Percentiles rank a stretch among this genome's conserved stretches.
Conservation (phyloP, 2,797 vertebrate genomes). For the Rhyacichthys aspro region DNA sequence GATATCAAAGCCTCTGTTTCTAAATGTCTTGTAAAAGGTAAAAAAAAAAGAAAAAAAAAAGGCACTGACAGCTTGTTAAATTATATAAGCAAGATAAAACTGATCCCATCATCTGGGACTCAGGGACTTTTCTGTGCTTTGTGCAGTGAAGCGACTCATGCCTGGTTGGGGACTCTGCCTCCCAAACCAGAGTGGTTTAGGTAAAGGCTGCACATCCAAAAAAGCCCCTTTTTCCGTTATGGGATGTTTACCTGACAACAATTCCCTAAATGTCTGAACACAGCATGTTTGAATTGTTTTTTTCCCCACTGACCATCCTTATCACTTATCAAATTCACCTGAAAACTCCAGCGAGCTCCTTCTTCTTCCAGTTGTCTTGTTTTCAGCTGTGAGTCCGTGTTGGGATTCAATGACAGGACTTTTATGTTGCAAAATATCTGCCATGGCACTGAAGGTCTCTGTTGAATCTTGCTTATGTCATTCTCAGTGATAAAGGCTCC, state of each 20-base stretch:
- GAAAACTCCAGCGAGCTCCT: slow-evolving; percentile 35
- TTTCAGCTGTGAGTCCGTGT: slow-evolving; percentile 46
- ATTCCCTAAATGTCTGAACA: slow-evolving; percentile 31
- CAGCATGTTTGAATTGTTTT: slow-evolving; percentile 26
- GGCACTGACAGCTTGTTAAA: slow-evolving; percentile 10
- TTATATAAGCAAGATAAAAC: slow-evolving; percentile 12
- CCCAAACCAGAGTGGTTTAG: slow-evolving; percentile 2
- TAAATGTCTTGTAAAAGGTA: slow-evolving; percentile 6
- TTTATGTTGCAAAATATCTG: slow-evolving; percentile 27
- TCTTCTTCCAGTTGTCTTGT: slow-evolving; percentile 30
- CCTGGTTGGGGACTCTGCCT: slow-evolving; percentile 18
- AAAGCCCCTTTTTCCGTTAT: slow-evolving; percentile 23
- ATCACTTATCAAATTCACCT: slow-evolving; percentile 20
- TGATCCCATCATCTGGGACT: slow-evolving; percentile 1
- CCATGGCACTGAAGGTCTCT: slow-evolving; percentile 37
- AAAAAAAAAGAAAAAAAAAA: no score
- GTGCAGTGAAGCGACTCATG: slow-evolving; percentile 11
- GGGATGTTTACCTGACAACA: slow-evolving; percentile 43
- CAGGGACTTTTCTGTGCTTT: slow-evolving; percentile 9
- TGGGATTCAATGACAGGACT: slow-evolving; percentile 23
- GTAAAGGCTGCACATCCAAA: slow-evolving; percentile 14
- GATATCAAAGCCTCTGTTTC: slow-evolving; percentile 2
- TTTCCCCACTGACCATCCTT: slow-evolving; percentile 35
- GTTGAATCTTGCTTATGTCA: slow-evolving; percentile 34
- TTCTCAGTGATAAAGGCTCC: slow-evolving; percentile 15